Conservation (phyloP, 2,797 vertebrate genomes). For the Petrocephalus sullivani region DNA sequence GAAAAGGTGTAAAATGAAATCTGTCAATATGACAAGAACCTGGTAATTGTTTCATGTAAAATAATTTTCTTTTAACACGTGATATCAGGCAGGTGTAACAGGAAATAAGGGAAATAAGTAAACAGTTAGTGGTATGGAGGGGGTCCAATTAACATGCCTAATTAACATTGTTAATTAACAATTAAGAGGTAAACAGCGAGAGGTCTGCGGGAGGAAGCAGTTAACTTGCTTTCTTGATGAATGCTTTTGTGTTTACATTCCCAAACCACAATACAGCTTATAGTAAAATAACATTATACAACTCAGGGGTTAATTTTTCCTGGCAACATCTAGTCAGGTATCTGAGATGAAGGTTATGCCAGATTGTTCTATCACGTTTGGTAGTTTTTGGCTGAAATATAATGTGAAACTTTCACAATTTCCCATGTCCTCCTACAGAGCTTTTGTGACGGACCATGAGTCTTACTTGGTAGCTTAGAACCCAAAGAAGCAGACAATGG, state of each 20-base stretch:
- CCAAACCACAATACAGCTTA: not conserved
- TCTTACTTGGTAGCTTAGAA: not conserved
- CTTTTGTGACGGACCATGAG: not conserved
- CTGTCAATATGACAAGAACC: not conserved
- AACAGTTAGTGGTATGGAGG: not conserved
- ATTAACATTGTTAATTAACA: conserved; percentile 1
- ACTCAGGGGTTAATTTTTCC: not conserved
- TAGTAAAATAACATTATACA: not conserved
- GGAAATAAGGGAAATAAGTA: not conserved
- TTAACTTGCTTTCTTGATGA: not conserved
- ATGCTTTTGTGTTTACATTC: not conserved
- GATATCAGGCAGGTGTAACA: not conserved
- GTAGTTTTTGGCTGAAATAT: not conserved
- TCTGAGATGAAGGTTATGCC: not conserved
- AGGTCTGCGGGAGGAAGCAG: not conserved
- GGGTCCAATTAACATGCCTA: not conserved
- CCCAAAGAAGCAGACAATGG: not conserved
- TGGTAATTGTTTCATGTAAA: not conserved
- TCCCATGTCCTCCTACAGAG: not conserved
- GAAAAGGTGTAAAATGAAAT: not conserved
- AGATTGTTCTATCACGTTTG: not conserved
- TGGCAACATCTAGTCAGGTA: not conserved
- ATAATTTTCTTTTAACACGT: not conserved
- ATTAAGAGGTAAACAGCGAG: not conserved
- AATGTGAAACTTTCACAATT: not conserved